These are phyloP conservation scores for Tokudaia muenninki DNA, from an alignment of 2,797 vertebrate genomes.

Conservation along the genomic window DNA sequence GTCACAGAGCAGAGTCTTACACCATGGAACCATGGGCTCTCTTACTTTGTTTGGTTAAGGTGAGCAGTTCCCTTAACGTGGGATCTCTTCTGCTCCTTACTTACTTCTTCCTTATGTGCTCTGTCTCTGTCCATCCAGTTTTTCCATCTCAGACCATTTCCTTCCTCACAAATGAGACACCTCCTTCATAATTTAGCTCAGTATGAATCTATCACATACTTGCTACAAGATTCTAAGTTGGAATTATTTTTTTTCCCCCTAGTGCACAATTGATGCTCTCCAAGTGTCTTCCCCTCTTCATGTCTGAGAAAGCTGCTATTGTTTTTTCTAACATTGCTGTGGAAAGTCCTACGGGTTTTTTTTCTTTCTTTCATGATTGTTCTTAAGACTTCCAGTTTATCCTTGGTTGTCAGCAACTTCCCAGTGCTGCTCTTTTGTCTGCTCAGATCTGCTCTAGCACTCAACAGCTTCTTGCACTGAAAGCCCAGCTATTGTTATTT, in stretches of 20 bases:
- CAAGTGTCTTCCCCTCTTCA: not conserved
- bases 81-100: not conserved
- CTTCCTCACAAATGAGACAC: not conserved
- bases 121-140: not conserved
- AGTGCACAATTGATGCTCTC: not conserved
- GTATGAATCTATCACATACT: not conserved
- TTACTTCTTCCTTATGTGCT: not conserved
- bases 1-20: rapidly evolving
- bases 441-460: not conserved
- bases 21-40: rapidly evolving
- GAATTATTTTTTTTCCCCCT: not conserved
- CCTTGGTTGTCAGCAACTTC: not conserved
- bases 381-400: not conserved
- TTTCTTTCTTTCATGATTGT: not conserved
- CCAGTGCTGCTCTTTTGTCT: rapidly evolving
- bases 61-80: no score
- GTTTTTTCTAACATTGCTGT: not conserved
- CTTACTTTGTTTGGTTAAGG: not conserved
- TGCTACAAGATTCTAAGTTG: not conserved
- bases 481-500: not conserved
- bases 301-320: not conserved
- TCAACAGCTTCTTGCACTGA: not conserved
- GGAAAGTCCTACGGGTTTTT: not conserved
- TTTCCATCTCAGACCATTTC: not conserved
- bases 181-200: not conserved